These are phyloP conservation scores for Lagocephalus sceleratus DNA, from an alignment of 2,797 vertebrate genomes.

Conservation along the genomic window DNA sequence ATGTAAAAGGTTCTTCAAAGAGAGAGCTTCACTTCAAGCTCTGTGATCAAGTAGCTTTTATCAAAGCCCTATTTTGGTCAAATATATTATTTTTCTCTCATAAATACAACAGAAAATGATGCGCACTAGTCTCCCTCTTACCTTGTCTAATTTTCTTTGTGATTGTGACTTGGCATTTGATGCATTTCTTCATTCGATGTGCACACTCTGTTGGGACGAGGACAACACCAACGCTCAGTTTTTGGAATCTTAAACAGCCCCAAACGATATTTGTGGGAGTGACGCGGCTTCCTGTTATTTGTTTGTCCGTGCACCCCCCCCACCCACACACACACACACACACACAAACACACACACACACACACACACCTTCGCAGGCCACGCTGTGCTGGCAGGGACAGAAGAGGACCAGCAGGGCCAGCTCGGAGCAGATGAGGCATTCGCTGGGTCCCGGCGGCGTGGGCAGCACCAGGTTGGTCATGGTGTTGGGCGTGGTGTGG, in stretches of 20 bases:
- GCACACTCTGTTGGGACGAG: conserved; percentile 83
- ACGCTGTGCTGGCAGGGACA: conserved; percentile 95
- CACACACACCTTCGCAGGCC: conserved; percentile 87
- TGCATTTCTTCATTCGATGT: conserved; percentile 98
- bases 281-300: too few relatives aligned
- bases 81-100: background rate
- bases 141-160: conserved; percentile 94
- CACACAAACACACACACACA: background rate
- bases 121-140: conserved; percentile 44
- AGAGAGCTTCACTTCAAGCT: background rate
- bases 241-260: too few relatives aligned
- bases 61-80: background rate
- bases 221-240: background rate
- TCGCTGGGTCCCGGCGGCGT: conserved; percentile 81
- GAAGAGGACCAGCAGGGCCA: conserved; percentile 90
- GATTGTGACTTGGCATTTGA: conserved; percentile 96
- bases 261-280: too few relatives aligned
- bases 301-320: background rate
- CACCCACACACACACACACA: background rate
- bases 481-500: conserved; percentile 91
- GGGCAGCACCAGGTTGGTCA: conserved; percentile 89
- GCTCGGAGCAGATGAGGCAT: conserved; percentile 97
- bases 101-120: background rate
- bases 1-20: background rate
- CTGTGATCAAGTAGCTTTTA: too few relatives aligned